phyloP scores from a whole-genome alignment of 53 echinoderm and acorn worm species.

The Crossaster papposus region DNA sequence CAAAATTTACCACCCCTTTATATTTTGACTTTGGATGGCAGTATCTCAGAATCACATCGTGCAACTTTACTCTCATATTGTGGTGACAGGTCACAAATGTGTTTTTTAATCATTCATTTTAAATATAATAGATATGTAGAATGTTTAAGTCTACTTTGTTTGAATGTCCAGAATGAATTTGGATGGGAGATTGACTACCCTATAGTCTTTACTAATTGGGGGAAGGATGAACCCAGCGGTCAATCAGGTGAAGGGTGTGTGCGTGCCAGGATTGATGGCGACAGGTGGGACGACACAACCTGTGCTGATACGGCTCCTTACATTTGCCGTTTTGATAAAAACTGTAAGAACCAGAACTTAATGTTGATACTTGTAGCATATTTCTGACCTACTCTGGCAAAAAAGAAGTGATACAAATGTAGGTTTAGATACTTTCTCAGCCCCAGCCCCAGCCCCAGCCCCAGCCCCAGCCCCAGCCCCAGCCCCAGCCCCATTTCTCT shows the following conservation, averaged over 20 bases:
- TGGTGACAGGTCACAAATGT: too few species aligned
- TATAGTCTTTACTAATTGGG: constrained; percentile 77
- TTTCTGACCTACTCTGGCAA: too few species aligned
- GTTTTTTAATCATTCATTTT: too few species aligned
- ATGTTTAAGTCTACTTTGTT: background rate
- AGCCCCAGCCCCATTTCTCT: background rate
- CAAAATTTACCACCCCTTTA: too few species aligned
- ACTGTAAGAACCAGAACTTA: background rate
- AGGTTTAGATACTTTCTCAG: too few species aligned
- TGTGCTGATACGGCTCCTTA: constrained; percentile 48
- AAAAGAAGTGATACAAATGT: too few species aligned
- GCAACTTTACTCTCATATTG: too few species aligned
- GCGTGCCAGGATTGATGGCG: constrained; percentile 7
- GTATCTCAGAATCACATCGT: too few species aligned
- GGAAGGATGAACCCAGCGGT: constrained; percentile 66
- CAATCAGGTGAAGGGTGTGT: constrained; percentile 68
- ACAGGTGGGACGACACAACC: constrained; percentile 69
- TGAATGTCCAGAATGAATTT: constrained; percentile 55
- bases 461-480: background rate
- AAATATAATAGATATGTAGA: background rate
- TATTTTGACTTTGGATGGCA: too few species aligned
- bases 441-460: too few species aligned
- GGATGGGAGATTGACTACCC: constrained; percentile 75
- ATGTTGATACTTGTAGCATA: too few species aligned
- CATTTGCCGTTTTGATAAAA: constrained; percentile 19